These are phyloP conservation scores for Therioaphis trifolii DNA, from an alignment of 2,888 invertebrate genomes.

Conservation along the genomic window DNA sequence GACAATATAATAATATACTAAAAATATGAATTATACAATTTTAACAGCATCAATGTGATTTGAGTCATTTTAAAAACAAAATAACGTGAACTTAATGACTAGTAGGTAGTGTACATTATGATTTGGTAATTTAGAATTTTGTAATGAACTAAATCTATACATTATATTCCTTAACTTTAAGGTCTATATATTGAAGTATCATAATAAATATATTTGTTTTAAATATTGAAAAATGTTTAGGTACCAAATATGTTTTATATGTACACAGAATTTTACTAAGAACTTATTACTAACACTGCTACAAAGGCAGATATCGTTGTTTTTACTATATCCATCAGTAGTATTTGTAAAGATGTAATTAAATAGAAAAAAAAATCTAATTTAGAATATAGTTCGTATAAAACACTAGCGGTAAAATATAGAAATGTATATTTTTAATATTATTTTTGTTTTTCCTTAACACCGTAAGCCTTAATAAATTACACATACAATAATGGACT, in stretches of 20 bases:
- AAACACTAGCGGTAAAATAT: constrained; percentile 61
- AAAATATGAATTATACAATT: constrained; percentile 57
- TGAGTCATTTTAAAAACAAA: constrained; percentile 56
- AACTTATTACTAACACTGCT: constrained; percentile 25
- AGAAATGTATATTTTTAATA: constrained; percentile 54
- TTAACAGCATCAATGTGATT: constrained; percentile 51
- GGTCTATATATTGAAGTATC: constrained; percentile 32
- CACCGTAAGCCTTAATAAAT: constrained; percentile 44
- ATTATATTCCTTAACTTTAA: constrained; percentile 15
- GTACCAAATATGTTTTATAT: constrained; percentile 30
- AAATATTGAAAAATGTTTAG: constrained; percentile 36
- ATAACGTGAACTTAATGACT: constrained; percentile 59
- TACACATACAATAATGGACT: constrained; percentile 38
- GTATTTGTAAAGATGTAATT: constrained; percentile 48
- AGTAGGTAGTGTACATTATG: constrained; percentile 57
- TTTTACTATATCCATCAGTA: constrained; percentile 46
- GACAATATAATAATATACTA: constrained; percentile 62
- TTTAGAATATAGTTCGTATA: constrained; percentile 62
- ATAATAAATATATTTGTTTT: constrained; percentile 29
- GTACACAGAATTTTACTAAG: constrained; percentile 54
- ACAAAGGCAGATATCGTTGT: constrained; percentile 30
- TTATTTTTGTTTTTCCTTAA: constrained; percentile 52
- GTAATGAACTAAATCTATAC: constrained; percentile 38
- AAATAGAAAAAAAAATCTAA: constrained; percentile 50
- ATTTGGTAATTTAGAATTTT: constrained; percentile 60